Percentiles rank a stretch among this genome's conserved stretches.
Conservation (phyloP, 2,113 vertebrate genomes). For the Cynocephalus volans region DNA sequence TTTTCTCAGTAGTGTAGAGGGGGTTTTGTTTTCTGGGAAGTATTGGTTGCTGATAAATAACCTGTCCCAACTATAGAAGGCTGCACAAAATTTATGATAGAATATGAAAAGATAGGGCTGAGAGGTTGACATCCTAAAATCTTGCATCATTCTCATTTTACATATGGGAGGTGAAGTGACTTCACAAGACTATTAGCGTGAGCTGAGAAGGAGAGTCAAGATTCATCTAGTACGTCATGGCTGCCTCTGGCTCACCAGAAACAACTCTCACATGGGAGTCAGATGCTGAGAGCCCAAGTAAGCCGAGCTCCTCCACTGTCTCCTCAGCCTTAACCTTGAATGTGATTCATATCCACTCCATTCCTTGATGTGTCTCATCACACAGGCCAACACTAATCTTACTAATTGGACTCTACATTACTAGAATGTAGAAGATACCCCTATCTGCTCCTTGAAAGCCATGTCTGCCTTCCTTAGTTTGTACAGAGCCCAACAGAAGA, state of each 20-base stretch:
- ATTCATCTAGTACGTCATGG: neutral
- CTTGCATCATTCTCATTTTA: neutral
- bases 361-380: neutral
- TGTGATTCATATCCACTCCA: neutral
- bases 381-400: neutral
- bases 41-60: conserved; percentile 46
- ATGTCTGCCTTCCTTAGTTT: neutral
- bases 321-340: neutral
- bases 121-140: neutral
- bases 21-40: conserved; percentile 65
- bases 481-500: conserved; percentile 19
- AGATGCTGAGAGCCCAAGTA: neutral
- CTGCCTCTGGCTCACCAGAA: neutral
- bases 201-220: neutral
- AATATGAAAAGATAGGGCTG: neutral
- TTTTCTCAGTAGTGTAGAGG: conserved; percentile 25
- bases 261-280: neutral
- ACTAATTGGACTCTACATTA: neutral
- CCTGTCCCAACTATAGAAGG: neutral
- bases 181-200: neutral
- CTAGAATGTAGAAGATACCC: neutral
- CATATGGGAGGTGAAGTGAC: neutral
- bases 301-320: neutral
- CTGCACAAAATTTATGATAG: neutral
- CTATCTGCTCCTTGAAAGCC: neutral